These are phyloP conservation scores for Shinisaurus crocodilurus DNA, from an alignment of 2,113 vertebrate genomes.

Conservation along the genomic window DNA sequence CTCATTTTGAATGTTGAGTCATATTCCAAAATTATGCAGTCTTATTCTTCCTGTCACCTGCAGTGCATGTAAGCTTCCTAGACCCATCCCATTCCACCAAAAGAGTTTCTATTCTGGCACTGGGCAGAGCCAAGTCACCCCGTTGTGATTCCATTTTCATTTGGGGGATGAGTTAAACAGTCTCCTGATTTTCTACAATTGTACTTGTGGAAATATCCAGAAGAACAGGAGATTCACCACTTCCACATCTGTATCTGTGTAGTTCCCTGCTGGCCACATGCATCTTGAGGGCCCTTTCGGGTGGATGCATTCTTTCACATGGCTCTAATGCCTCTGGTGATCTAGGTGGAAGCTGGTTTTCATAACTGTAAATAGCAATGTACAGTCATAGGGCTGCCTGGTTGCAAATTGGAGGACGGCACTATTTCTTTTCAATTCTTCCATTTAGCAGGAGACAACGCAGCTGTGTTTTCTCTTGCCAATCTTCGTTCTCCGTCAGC, in stretches of 20 bases:
- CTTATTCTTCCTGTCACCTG: neutral
- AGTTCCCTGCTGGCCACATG: neutral
- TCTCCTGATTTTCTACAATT: neutral
- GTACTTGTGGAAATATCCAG: neutral
- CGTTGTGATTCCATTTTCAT: neutral
- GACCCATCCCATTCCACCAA: neutral
- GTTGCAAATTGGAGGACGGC: neutral
- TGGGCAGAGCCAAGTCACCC: neutral
- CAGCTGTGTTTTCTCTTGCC: neutral
- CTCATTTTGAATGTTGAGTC: neutral
- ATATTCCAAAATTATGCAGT: neutral
- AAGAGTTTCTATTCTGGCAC: neutral
- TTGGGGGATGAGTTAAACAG: neutral
- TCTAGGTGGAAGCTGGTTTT: neutral
- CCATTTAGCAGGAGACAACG: neutral
- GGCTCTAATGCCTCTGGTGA: neutral
- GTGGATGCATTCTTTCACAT: neutral
- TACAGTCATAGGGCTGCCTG: neutral
- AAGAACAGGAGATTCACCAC: neutral
- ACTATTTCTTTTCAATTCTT: neutral
- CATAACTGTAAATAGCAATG: neutral
- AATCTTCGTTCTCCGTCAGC: neutral
- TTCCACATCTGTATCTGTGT: neutral
- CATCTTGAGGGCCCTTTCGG: neutral
- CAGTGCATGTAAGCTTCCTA: neutral